Conservation (phyloP, 2,797 vertebrate species). For the Falco berigora region DNA sequence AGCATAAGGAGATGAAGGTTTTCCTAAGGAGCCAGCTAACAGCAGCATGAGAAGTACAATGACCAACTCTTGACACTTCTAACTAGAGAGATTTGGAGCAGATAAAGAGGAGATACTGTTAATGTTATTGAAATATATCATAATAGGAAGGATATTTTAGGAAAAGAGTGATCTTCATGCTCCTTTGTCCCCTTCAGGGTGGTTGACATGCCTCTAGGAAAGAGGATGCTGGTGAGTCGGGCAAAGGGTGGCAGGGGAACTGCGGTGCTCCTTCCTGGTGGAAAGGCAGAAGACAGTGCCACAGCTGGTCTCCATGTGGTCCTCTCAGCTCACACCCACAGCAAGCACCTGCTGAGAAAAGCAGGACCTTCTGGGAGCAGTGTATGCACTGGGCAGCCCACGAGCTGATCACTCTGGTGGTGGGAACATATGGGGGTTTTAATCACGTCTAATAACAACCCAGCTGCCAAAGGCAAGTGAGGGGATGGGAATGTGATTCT, state of each 20-base stretch:
- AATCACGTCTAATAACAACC: background rate
- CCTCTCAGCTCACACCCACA: background rate
- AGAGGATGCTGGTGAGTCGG: background rate
- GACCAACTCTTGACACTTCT: background rate
- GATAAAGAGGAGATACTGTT: background rate
- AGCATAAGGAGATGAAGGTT: background rate
- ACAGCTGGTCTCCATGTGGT: background rate
- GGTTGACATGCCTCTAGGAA: background rate
- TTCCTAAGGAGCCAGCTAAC: background rate
- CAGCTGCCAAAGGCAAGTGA: background rate
- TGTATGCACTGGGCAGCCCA: background rate
- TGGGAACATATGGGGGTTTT: background rate
- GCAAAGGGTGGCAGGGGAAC: background rate
- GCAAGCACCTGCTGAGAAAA: background rate
- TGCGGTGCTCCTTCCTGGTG: background rate
- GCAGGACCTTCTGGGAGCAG: background rate
- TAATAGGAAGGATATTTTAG: background rate
- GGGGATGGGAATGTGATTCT: background rate
- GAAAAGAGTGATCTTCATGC: background rate
- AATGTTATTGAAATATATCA: background rate
- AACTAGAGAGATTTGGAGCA: background rate
- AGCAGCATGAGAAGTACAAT: background rate
- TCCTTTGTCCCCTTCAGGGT: background rate
- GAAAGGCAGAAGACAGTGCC: background rate
- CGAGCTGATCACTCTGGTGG: rapidly evolving